Evolutionary conservation across 2,113 vertebrate genomes (phyloP), one percentile per base, ranked within the genome.

Genomic region (Microtus ochrogaster): DNA sequence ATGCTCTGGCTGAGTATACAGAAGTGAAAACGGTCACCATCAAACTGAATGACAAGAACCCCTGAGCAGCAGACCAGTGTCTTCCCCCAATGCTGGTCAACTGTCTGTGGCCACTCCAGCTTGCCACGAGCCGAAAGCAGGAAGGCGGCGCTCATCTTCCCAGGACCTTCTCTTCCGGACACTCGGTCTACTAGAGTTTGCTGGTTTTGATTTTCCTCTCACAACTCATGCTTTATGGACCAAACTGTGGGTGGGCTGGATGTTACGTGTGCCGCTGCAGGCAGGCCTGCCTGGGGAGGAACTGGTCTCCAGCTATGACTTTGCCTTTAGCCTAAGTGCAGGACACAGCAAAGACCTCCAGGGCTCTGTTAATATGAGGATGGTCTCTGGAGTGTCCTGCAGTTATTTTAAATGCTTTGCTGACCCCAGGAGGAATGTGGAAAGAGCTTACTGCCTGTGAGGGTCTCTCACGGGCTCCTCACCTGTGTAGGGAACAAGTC

Each of bases 1-100:
- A 99, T 3, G 99, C 99, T 7, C 97, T 99, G 95, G 98, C 99
- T 1, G 99, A 99, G 96, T 99, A 99, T 96, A 99, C 99, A 0
- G 99, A 99, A 97, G 99, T 99, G 96, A 99, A 99, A 98, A 99
- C 99, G 0, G 98, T 99, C 98, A 99, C 99, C 94, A 99, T 99
- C 97, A 99, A 99, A 98, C 98, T 99, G 33, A 98, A 98, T 6
- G 98, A 99, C 98, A 99, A 98, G 96, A 98, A 98, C 77, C 97
- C 97, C 28, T 99, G 98, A 99, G 86, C 92, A 30, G 76, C 83
- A 97, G 96, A 86, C 4, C 30, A 12, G 17, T 33, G 68, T 81
- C 74, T 86, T 72, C 97, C 94, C 96, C 89, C 83, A 90, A 91
- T 65, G n/a, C 61, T 86, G 97, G 98, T 98, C 98, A 89, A 96